Conservation (phyloP, 2,888 invertebrate genomes). For the Netelia melanura region DNA sequence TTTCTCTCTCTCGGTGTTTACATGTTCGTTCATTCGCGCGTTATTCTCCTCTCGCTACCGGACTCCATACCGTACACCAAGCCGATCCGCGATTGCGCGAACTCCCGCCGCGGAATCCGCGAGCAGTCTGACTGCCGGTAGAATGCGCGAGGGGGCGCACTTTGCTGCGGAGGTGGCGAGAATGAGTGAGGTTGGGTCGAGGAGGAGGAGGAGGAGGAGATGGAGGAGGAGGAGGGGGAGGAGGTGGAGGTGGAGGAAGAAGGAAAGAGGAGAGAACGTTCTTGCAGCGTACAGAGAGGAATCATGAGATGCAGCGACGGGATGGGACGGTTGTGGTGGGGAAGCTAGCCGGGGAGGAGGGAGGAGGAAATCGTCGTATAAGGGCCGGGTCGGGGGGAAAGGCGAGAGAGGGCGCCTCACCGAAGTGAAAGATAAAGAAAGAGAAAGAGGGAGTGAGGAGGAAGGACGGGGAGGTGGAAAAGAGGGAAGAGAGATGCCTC, state of each 20-base stretch:
- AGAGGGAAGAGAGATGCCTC: conserved; percentile 22
- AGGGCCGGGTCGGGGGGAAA: conserved; percentile 26
- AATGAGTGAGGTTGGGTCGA: not conserved
- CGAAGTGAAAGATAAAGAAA: conserved; percentile 39
- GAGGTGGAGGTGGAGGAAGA: not conserved
- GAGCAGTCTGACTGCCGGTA: conserved; percentile 36
- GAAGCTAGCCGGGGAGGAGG: not conserved
- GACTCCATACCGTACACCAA: not conserved
- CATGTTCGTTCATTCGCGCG: conserved; percentile 36
- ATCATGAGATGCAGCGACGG: too few relatives aligned
- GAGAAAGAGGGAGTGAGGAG: conserved; percentile 44
- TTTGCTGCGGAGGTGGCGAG: conserved; percentile 5
- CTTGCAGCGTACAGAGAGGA: not conserved
- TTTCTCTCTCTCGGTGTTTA: conserved; percentile 15
- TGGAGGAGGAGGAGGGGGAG: not conserved
- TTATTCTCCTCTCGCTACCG: too few relatives aligned
- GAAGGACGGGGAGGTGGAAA: conserved; percentile 3
- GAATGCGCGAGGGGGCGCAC: conserved; percentile 26
- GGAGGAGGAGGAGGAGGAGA: conserved; percentile 9
- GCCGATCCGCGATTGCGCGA: conserved; percentile 10
- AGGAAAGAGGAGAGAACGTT: conserved; percentile 5
- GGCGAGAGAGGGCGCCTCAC: conserved; percentile 1
- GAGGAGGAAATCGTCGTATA: not conserved
- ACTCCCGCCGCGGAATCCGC: conserved; percentile 46
- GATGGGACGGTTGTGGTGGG: too few relatives aligned